Base-by-base conservation (phyloP, 2,888 invertebrate species). In the Aquatica leii region DNA sequence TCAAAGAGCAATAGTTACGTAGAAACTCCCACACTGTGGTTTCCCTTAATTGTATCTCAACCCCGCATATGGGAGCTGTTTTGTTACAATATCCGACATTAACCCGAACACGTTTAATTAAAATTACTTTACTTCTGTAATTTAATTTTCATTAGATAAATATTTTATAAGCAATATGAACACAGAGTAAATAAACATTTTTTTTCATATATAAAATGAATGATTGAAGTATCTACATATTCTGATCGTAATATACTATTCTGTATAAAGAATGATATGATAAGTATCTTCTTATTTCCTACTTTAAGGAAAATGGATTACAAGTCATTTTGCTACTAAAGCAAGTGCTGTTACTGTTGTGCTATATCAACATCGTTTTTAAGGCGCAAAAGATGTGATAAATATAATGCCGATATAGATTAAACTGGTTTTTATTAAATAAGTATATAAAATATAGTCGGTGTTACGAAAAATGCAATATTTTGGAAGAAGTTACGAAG, bases 31-130 rank as follows among this genome's bases (percentile, higher is more conserved):
- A 61, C 65, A 65, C 63, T 69, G 69, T 58, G 65, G 65, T 61
- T 55, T 34, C 56, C 53, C 61, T 67, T 69, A 69, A 69, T 69
- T 69, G 67, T 67, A 69, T 69, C 69, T 67, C 65, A 52, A 59
- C 60, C 58, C 54, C 62, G 56, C 69, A 69, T 67, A 69, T 67
- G 67, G 62, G 63, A 60, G 54, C 49, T 53, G 57, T 56, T 59
- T 51, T 64, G 54, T 59, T 59, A 43, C 49, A 64, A 64, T 64
- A 50, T 49, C 37, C 58, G 55, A 59, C 53, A 52, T 62, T 62
- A 57, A 62, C 34, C 53, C 53, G 51, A 59, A 59, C 59, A 52
- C 51, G 59, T 46, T 46, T 59, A 59, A 59, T 59, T 59, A 59
- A 59, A 59, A 52, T 59, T 50, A 62, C 53, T 54, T 48, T 60